Percentiles rank a stretch among this genome's conserved stretches.
Evolutionary conservation across 1,140 invertebrate species (phyloP).

Genomic region (Babylonia areolata): DNA sequence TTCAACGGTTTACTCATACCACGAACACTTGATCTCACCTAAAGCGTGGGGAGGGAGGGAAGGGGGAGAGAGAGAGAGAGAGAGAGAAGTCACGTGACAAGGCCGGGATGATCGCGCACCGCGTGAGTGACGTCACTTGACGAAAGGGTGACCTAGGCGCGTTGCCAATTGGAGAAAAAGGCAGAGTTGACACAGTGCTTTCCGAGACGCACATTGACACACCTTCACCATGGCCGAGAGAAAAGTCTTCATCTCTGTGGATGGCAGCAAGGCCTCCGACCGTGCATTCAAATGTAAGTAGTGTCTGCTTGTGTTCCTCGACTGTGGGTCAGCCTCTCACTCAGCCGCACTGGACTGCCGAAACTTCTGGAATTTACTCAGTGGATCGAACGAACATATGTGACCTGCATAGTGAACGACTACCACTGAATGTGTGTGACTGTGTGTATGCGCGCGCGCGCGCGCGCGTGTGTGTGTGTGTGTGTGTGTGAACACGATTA

Average conservation of each 20-base stretch:
- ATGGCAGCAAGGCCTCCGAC: background rate
- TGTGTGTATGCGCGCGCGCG: background rate
- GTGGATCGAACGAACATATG: too few relatives aligned
- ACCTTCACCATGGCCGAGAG: background rate
- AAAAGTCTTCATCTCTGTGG: background rate
- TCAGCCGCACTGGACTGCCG: too few relatives aligned
- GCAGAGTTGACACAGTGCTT: too few relatives aligned
- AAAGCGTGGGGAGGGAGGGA: background rate
- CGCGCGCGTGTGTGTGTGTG: background rate
- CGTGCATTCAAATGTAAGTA: background rate
- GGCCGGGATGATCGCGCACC: background rate
- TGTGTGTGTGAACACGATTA: background rate
- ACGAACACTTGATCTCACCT: too few relatives aligned
- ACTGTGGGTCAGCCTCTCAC: too few relatives aligned
- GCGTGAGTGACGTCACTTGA: slow-evolving; percentile 12
- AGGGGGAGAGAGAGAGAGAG: background rate
- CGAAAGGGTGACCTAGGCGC: background rate
- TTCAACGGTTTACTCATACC: too few relatives aligned
- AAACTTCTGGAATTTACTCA: too few relatives aligned
- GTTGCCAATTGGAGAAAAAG: background rate
- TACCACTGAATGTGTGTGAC: too few relatives aligned
- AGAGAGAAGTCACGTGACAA: background rate
- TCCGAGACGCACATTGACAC: too few relatives aligned
- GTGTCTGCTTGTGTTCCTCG: too few relatives aligned
- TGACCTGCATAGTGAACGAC: too few relatives aligned